Evolutionary conservation across 2,888 invertebrate genomes (phyloP), one percentile per base, ranked within the genome.

Genomic region (Anagyrus pseudococci): DNA sequence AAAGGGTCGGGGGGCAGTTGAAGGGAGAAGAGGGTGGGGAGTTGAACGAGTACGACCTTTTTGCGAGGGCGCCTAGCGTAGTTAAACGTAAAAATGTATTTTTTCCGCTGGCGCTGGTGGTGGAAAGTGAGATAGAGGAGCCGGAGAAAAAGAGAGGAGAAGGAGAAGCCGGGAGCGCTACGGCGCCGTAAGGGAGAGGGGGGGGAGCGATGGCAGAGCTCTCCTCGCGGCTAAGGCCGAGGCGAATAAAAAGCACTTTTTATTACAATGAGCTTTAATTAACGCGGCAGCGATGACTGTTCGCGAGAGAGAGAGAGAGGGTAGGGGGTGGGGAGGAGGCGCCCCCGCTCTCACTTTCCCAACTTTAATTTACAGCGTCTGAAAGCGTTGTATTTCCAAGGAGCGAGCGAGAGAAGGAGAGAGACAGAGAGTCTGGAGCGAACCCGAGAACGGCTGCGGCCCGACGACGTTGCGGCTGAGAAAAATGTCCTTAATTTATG

Each of bases 221-320:
- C n/a, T n/a, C 29, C 29, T 29, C 29, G 29, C 29, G 10, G 29
- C 73, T 69, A 68, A 72, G 71, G 70, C 67, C 69, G 70, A 70
- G 71, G 72, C 70, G 72, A 75, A 73, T 73, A 73, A 76, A 75
- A 74, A 75, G 71, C 69, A 71, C 71, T 76, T 74, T 75, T 77
- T 76, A 77, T 76, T 76, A 76, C 76, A 77, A 77, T 77, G 74
- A 75, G 75, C 74, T 75, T 75, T 75, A 75, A 75, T 75, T 75
- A 75, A 77, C 76, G 73, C 70, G 66, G 69, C 69, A 56, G 68
- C 73, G 72, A 73, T 72, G 73, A 74, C 73, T 72, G 69, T 70
- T 69, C 70, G 70, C 70, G n/a, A n/a, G n/a, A n/a, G n/a, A n/a
- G n/a, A n/a, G n/a, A n/a, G n/a, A n/a, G n/a, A n/a, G n/a, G n/a